A percentile compares a stretch with the other conserved stretches of the same genome.
Evolutionary conservation across 2,113 vertebrate species (phyloP).

Genomic region (Gorsachius goisagi): DNA sequence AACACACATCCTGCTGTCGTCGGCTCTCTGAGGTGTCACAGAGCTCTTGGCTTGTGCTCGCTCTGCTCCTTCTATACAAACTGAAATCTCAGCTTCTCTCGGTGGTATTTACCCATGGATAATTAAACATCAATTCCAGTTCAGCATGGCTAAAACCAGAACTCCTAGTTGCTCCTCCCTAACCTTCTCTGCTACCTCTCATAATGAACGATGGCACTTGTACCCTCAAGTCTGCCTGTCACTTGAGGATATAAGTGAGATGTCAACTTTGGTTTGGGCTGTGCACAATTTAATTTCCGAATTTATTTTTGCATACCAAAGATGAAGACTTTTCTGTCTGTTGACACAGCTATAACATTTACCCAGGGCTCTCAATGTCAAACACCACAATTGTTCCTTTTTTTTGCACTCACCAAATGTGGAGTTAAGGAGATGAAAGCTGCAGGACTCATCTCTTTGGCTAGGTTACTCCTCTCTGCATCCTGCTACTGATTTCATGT

Average conservation of each 20-base stretch:
- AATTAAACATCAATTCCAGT: conserved; percentile 17
- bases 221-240: background rate
- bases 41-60: background rate
- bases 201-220: background rate
- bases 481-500: background rate
- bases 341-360: background rate
- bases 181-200: background rate
- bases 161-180: background rate
- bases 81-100: background rate
- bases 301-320: conserved; percentile 3
- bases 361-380: background rate
- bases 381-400: background rate
- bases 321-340: background rate
- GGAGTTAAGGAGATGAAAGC: background rate
- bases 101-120: conserved; percentile 2
- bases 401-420: background rate
- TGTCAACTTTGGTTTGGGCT: background rate
- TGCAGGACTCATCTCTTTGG: background rate
- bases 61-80: background rate
- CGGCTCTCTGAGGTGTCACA: fast-evolving
- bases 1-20: background rate
- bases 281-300: background rate
- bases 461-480: background rate
- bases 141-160: background rate
- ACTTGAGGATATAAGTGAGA: background rate